phyloP scores from a whole-genome alignment of 2,113 vertebrate species.

The Phalacrocorax carbo region DNA sequence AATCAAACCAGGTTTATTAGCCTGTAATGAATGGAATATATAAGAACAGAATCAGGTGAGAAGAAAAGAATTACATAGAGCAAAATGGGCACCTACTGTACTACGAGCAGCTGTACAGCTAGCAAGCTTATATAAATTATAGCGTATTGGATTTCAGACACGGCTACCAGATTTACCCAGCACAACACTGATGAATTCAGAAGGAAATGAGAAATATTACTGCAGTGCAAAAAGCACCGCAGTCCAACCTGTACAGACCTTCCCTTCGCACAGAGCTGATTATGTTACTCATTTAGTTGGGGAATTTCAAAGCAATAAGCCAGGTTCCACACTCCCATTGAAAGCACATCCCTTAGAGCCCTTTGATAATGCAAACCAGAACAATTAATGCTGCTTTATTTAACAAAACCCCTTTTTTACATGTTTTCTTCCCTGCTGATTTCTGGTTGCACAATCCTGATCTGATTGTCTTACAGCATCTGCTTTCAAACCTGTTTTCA shows the following conservation, averaged over 20 bases:
- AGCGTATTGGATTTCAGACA: background rate
- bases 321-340: background rate
- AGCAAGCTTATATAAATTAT: background rate
- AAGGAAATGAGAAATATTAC: conserved; percentile 13
- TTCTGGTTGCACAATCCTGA: background rate
- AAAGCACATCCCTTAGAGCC: background rate
- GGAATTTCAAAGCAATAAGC: background rate
- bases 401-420: background rate
- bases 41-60: background rate
- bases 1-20: background rate
- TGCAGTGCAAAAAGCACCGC: background rate
- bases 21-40: background rate
- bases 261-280: background rate
- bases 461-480: background rate
- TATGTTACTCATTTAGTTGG: background rate
- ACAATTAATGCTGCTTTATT: background rate
- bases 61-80: background rate
- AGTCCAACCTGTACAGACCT: background rate
- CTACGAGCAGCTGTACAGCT: background rate
- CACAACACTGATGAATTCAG: background rate
- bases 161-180: background rate
- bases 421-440: background rate
- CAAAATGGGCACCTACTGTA: conserved; percentile 1
- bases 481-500: background rate
- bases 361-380: background rate